Evolutionary conservation across 2,797 vertebrate species (phyloP).

Genomic region (Crocodylus rhombifer): DNA sequence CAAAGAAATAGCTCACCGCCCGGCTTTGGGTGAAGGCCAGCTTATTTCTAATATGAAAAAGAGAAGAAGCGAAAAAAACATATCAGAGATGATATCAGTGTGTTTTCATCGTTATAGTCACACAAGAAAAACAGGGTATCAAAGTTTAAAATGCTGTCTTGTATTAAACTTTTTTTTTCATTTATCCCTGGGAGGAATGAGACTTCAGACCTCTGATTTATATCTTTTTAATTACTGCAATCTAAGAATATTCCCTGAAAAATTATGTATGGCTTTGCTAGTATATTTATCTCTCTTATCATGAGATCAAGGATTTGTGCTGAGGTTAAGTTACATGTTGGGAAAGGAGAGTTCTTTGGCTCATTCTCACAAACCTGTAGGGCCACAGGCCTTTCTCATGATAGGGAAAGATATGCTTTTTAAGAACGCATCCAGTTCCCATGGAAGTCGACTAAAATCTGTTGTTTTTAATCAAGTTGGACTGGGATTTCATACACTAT

Average conservation of each 20-base stretch:
- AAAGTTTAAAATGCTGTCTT: neutral
- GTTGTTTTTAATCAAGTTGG: neutral
- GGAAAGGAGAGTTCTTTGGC: neutral
- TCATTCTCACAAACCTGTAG: neutral
- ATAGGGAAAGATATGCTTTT: neutral
- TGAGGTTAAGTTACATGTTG: neutral
- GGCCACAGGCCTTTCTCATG: neutral
- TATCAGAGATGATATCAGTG: neutral
- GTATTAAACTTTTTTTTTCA: neutral
- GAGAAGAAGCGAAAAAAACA: neutral
- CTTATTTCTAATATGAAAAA: constrained; percentile 87
- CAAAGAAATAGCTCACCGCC: constrained; percentile 94
- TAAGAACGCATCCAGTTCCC: neutral
- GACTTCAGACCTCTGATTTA: neutral
- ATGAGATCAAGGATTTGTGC: neutral
- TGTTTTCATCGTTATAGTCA: neutral
- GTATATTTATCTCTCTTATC: neutral
- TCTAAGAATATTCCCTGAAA: neutral
- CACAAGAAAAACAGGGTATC: neutral
- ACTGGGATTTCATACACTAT: rapidly evolving
- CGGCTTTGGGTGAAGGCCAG: constrained; percentile 96
- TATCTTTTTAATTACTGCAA: neutral
- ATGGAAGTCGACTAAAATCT: neutral
- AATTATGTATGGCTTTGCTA: neutral
- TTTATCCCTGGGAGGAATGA: neutral